Conservation (phyloP, 2,888 invertebrate genomes). For the Spisula subtruncata region DNA sequence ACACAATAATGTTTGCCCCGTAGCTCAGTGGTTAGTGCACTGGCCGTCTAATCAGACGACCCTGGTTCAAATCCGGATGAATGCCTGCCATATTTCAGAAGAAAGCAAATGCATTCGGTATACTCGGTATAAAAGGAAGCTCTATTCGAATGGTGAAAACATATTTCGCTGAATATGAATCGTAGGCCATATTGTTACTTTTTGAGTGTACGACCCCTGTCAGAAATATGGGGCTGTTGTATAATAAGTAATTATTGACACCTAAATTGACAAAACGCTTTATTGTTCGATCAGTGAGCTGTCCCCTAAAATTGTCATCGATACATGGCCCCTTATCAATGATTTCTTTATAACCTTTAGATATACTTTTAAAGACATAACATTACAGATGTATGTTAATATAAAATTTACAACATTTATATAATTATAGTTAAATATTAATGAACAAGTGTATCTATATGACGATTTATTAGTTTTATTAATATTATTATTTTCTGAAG, state of each 20-base stretch:
- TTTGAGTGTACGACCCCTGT: background rate
- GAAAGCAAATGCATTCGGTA: too few species aligned
- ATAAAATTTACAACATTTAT: background rate
- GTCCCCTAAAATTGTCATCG: conserved; percentile 12
- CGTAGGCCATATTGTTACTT: background rate
- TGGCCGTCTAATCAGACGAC: too few species aligned
- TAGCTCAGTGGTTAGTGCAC: too few species aligned
- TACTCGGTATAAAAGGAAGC: too few species aligned
- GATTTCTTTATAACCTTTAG: background rate
- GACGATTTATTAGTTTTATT: too few species aligned
- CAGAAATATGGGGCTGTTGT: background rate
- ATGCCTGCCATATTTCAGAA: too few species aligned
- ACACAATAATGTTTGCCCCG: too few species aligned
- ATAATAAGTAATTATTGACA: background rate
- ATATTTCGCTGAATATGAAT: too few species aligned
- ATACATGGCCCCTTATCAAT: background rate
- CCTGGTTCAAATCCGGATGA: too few species aligned
- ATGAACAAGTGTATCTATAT: background rate
- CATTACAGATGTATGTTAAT: background rate
- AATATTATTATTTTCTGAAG: too few species aligned
- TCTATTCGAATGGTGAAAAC: too few species aligned
- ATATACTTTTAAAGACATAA: background rate
- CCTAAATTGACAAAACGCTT: background rate
- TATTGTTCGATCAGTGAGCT: background rate
- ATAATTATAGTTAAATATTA: background rate